phyloP scores from a whole-genome alignment of 2,797 vertebrate species.

The Acanthis flammea region DNA sequence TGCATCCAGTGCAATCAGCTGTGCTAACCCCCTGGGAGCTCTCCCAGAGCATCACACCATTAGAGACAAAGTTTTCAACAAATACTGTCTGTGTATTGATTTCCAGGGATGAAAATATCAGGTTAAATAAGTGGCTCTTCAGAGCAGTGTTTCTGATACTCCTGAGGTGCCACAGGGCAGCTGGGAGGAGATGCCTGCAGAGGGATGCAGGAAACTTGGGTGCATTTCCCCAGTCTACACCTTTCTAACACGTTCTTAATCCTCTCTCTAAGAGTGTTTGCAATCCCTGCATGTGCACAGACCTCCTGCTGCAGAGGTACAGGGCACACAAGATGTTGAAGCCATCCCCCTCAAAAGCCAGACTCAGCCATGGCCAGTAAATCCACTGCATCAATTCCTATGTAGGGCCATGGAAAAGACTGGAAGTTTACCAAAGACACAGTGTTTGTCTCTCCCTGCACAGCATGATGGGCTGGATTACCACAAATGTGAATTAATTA shows the following conservation, averaged over 20 bases:
- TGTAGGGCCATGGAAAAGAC: neutral
- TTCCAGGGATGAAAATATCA: neutral
- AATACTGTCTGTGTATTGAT: neutral
- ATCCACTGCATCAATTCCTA: neutral
- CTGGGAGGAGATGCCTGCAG: neutral
- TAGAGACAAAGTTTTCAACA: neutral
- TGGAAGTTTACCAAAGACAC: neutral
- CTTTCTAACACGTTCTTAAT: neutral
- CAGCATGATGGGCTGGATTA: neutral
- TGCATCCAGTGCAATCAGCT: neutral
- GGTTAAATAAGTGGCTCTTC: neutral
- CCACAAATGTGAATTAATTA: neutral
- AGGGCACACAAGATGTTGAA: neutral
- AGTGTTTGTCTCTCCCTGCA: neutral
- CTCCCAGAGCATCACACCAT: neutral
- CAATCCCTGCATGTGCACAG: neutral
- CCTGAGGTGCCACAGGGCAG: neutral
- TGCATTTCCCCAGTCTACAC: neutral
- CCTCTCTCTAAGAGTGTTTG: neutral
- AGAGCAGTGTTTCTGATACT: neutral
- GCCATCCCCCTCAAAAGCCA: neutral
- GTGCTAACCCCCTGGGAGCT: neutral
- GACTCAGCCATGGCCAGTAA: neutral
- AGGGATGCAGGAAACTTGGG: neutral
- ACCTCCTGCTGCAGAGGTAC: neutral